Base-by-base conservation (phyloP, 64 coral and sea anemone genomes). In the Stylophora pistillata region DNA sequence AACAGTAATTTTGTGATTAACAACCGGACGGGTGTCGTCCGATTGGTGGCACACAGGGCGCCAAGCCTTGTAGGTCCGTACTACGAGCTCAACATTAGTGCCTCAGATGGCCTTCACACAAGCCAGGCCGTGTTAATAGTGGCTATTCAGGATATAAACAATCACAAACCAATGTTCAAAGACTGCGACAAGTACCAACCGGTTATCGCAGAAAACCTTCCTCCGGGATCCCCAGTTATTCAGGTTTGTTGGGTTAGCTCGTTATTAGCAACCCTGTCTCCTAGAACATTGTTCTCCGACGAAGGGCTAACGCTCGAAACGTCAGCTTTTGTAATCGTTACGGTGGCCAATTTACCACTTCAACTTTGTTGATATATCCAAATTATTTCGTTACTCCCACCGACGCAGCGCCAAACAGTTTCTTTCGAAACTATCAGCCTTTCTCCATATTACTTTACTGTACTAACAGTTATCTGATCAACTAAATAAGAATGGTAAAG, bases 91-190 rank as follows among this genome's bases (percentile, higher is more conserved):
- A 99, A 99, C 64, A 88, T 99, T n/a, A 87, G 90, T 31, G 97
- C 97, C 9, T 91, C 93, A 12, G 97, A 99, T 74, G 97, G 93
- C 14, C 47, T 93, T 27, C 90, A 95, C 82, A 77, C 77, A 10
- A 91, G 81, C 4, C 64, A 99, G 27, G 83, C 93, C 18, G 58
- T 90, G 83, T 55, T 99, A 34, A 56, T 89, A 20, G 91, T 99
- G 47, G 72, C 87, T 9, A 81, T 99, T 52, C 87, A 90, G 31
- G 97, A 99, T 71, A 82, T 99, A 5, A 99, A 99, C 72, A 93
- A 99, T 79, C 91, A 95, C 78, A 91, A 92, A 29, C 97, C 97
- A 17, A 90, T 99, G 54, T 99, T 99, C 85, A 88, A n/a, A 78
- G 77, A 95, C 32, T 99, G 97, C 75, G 27, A 72, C 23, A 82